Conservation (phyloP, 2,888 invertebrate genomes). For the Crematogaster levior region DNA sequence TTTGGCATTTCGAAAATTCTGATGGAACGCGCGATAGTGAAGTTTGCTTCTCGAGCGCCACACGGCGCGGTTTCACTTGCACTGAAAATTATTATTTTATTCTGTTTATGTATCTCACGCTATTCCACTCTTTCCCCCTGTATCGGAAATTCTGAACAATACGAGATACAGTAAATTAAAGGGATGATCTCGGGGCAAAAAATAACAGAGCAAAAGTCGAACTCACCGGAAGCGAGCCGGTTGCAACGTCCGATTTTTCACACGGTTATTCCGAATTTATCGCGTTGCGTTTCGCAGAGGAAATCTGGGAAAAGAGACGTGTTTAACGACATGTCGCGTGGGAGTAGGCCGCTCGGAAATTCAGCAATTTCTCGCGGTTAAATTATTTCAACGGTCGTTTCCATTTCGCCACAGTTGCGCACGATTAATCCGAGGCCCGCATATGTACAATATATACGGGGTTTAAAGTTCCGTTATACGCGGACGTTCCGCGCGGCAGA, state of each 20-base stretch:
- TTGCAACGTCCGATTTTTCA: neutral
- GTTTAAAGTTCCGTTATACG: slow-evolving; percentile 40
- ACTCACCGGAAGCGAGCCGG: neutral
- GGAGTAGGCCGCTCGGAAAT: neutral
- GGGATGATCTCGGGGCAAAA: neutral
- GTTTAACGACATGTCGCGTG: neutral
- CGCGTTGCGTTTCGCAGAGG: neutral
- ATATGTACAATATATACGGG: too few relatives aligned
- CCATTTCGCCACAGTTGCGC: neutral
- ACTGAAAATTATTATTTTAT: neutral
- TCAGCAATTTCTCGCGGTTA: neutral
- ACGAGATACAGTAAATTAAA: too few relatives aligned
- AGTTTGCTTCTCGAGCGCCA: neutral
- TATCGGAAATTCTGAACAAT: neutral
- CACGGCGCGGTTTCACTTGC: too few relatives aligned
- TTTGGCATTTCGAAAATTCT: neutral
- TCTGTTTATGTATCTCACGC: too few relatives aligned
- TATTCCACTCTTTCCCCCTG: too few relatives aligned
- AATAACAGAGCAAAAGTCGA: neutral
- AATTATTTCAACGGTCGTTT: slow-evolving; percentile 28
- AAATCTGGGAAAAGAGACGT: neutral
- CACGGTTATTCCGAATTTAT: neutral
- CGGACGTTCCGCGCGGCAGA: slow-evolving; percentile 24
- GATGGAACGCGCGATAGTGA: neutral
- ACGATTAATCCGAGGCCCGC: neutral